Percentiles rank a stretch among this genome's conserved stretches.
phyloP scores from a whole-genome alignment of 2,888 invertebrate genomes.

The Carabus problematicus region DNA sequence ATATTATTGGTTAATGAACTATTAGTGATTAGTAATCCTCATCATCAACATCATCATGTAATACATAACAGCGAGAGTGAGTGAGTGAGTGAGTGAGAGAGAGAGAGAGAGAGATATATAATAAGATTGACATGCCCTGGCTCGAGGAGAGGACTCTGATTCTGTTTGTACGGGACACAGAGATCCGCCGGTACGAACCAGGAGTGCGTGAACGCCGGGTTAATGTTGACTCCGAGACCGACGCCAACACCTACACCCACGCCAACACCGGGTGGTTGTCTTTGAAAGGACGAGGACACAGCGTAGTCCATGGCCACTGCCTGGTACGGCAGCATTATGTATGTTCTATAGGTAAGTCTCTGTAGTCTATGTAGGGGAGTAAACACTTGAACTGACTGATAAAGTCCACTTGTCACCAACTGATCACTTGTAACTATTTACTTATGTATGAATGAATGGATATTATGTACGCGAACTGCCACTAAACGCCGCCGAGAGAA shows the following conservation, averaged over 20 bases:
- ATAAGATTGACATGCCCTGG: slow-evolving; percentile 86
- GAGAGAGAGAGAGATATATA: slow-evolving; percentile 50
- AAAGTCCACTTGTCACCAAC: too few species aligned
- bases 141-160: slow-evolving; percentile 78
- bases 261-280: slow-evolving; percentile 55
- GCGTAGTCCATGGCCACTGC: slow-evolving; percentile 88
- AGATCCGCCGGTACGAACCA: slow-evolving; percentile 95
- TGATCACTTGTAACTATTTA: neutral
- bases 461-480: too few species aligned
- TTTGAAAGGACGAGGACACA: slow-evolving; percentile 60
- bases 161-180: slow-evolving; percentile 86
- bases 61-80: slow-evolving; percentile 46
- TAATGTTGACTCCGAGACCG: slow-evolving; percentile 67
- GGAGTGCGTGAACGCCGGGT: slow-evolving; percentile 89
- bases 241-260: slow-evolving; percentile 46
- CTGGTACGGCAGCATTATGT: slow-evolving; percentile 82
- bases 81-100: slow-evolving; percentile 48
- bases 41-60: too few species aligned
- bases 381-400: slow-evolving; percentile 18
- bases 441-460: neutral
- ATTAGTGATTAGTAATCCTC: neutral
- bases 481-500: neutral
- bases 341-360: slow-evolving; percentile 2
- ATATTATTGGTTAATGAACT: slow-evolving; percentile 1
- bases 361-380: slow-evolving; percentile 36